Evolutionary conservation across 35 echinoderm and acorn worm species (phyloP), one percentile per base, ranked within the genome.

Genomic region (Heliocidaris erythrogramma): DNA sequence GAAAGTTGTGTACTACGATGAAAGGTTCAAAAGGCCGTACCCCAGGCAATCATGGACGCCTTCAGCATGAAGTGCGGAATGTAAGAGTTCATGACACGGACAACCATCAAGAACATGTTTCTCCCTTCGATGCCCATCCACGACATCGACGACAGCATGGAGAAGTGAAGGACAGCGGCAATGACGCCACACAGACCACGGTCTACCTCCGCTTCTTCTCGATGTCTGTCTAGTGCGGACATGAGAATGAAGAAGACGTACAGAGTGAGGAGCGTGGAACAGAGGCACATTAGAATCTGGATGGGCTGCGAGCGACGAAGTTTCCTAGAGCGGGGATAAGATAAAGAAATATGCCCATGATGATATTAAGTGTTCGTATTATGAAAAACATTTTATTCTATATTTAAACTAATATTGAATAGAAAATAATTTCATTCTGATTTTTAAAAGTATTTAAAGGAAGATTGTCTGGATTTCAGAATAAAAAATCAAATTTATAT

Each of bases 21-120:
- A 3, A 42, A 42, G 35, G 3, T 42, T 42, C 35, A 3, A 42
- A 42, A 42, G 35, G 35, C 35, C 35, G 35, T 42, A 96, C 95
- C 91, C 31, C 30, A 85, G 16, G 90, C 92, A 30, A 94, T 24
- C 30, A 60, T 31, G 32, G 60, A 32, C 1, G 92, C 90, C 49
- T 96, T 96, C 24, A 93, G 31, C 32, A 96, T 96, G 60, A 96
- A 96, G 48, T 47, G 49, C 48, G 50, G 49, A 7, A 96, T 48
- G 60, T 96, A 53, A 10, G 95, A 65, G 13, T 96, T 49, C 35
- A 96, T 93, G 13, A 96, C 95, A 78, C 92, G 92, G 17, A 96
- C 95, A 94, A 96, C 93, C 48, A 96, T 90, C n/a, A 96, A 71
- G 49, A 94, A 96, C 91, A 96, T 93, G 90, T 96, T 93, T 14